phyloP scores from a whole-genome alignment of 1,140 invertebrate species.

The Heliothis virescens region DNA sequence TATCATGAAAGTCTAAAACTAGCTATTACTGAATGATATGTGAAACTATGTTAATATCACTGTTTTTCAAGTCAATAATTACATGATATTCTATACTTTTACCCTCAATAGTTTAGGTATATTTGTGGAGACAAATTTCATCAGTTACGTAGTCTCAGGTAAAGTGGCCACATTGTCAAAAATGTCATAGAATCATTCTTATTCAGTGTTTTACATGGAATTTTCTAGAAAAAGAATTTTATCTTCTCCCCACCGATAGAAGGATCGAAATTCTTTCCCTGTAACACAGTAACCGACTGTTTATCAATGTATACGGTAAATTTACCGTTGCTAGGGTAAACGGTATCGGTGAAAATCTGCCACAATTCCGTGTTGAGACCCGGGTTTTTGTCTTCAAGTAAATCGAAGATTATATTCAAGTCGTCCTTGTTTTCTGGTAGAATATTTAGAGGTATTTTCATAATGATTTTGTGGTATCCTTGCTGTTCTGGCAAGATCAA shows the following conservation, averaged over 20 bases:
- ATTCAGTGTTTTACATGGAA: background rate
- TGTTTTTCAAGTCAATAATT: no score
- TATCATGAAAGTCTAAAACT: conserved; percentile 1
- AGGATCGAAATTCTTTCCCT: conserved; percentile 63
- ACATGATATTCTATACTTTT: no score
- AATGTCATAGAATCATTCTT: background rate
- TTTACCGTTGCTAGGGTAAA: conserved; percentile 63
- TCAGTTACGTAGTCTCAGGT: no score
- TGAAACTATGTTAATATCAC: background rate
- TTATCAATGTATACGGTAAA: conserved; percentile 72
- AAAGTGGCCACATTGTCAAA: no score
- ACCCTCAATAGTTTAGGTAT: no score
- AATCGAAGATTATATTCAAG: conserved; percentile 73
- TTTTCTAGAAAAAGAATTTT: conserved; percentile 64
- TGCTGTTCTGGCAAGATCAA: conserved; percentile 33
- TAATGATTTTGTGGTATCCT: conserved; percentile 59
- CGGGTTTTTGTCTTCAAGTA: conserved; percentile 77
- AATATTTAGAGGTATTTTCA: conserved; percentile 70
- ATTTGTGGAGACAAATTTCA: no score
- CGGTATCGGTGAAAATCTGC: conserved; percentile 59
- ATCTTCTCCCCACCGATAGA: conserved; percentile 69
- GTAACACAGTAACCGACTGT: conserved; percentile 67
- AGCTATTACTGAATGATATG: background rate
- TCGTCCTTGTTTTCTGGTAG: conserved; percentile 70
- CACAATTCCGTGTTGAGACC: conserved; percentile 76